These are phyloP conservation scores for Drosophila sp. DNA, from an alignment of 1,140 invertebrate genomes.

Conservation along the genomic window DNA sequence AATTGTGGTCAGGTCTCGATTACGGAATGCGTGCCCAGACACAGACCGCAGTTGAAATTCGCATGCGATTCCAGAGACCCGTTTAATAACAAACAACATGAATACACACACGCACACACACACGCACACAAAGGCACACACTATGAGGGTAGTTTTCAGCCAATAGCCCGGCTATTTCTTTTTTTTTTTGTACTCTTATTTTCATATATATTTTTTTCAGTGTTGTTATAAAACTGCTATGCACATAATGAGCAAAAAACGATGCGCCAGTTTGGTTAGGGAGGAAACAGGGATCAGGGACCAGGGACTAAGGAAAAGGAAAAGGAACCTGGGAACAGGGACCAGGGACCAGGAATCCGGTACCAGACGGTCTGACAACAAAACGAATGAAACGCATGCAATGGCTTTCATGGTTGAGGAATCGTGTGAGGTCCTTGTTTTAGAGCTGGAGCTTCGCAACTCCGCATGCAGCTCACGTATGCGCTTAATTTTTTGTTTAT, in stretches of 20 bases:
- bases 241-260: slow-evolving; percentile 76
- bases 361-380: slow-evolving; percentile 44
- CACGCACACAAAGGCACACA: background rate
- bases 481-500: slow-evolving; percentile 81
- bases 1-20: slow-evolving; percentile 78
- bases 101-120: slow-evolving; percentile 8
- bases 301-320: no score
- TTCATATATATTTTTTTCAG: slow-evolving; percentile 30
- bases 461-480: slow-evolving; percentile 71
- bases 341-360: background rate
- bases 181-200: slow-evolving; percentile 21
- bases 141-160: slow-evolving; percentile 65
- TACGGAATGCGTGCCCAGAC: slow-evolving; percentile 66
- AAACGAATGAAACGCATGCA: slow-evolving; percentile 22
- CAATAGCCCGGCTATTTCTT: slow-evolving; percentile 27
- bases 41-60: slow-evolving; percentile 14
- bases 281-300: background rate
- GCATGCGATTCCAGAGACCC: slow-evolving; percentile 39
- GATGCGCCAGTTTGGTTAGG: slow-evolving; percentile 27
- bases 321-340: background rate
- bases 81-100: slow-evolving; percentile 73
- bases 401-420: background rate
- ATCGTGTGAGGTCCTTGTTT: slow-evolving; percentile 32
- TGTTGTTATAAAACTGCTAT: slow-evolving; percentile 43
- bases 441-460: background rate